Base-by-base conservation (phyloP, 64 coral and sea anemone genomes). In the Montipora sp. region DNA sequence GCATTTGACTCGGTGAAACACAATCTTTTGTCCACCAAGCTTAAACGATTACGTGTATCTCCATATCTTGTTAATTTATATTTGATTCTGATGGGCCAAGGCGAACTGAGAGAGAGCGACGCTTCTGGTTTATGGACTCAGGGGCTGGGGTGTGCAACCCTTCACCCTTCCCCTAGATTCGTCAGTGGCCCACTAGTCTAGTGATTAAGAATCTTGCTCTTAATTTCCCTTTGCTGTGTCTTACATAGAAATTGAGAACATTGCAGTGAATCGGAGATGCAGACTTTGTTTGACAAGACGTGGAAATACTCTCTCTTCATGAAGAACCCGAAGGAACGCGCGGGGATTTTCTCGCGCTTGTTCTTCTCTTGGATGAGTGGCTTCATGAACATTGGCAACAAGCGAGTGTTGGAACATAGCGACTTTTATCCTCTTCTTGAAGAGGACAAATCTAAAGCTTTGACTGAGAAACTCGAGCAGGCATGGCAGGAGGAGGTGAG, bases 271-370 rank as follows among this genome's bases (percentile, higher is more conserved):
- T 47, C 2, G 23, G 22, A n/a, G 19, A 84, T 84, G 82, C 82
- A 84, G 45, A 36, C 80, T 27, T 46, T 57, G 20, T 79, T 79
- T 50, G 91, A 93, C 1, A 93, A 88, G 77, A 18, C 83, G 79
- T 97, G 95, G 95, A 93, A 94, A 73, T 97, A 97, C 87, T 94
- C 92, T 2, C 82, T 97, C 23, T 97, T 97, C 47, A 90, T 97
- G 71, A 94, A 92, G 44, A 97, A 97, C 61, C 95, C 95, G 3
- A 97, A 97, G 46, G 95, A 97, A 84, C 85, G 93, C 16, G 95
- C 95, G 0, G 92, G 95, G 19, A 89, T 97, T 20, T 46, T 97
- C 5, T 88, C 95, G 4, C 92, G 95, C 43, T n/a, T 97, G 49
- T 88, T 86, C 19, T 97, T 97, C 77, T 94, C 83, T 45, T 97